Evolutionary conservation across 2,113 vertebrate genomes (phyloP).

Genomic region (Dicrurus megarhynchus): DNA sequence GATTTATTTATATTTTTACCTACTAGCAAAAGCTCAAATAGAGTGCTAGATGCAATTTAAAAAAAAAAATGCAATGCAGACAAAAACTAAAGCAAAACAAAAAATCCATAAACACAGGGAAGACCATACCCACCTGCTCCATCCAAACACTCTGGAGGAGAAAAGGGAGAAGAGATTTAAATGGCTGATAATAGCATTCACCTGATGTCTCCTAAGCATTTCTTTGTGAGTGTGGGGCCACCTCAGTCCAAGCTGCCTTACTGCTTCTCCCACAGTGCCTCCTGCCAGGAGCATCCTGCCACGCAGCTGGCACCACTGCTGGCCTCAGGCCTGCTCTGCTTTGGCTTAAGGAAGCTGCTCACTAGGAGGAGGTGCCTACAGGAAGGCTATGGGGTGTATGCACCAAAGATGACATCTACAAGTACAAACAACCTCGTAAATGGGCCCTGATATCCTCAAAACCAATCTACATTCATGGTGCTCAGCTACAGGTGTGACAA

Average conservation of each 20-base stretch:
- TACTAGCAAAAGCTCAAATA: constrained; percentile 11
- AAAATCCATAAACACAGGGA: background rate
- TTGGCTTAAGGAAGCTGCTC: background rate
- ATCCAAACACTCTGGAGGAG: background rate
- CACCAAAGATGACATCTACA: background rate
- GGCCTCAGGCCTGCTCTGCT: background rate
- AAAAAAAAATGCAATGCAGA: background rate
- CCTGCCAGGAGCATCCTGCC: background rate
- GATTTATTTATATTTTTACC: constrained; percentile 58
- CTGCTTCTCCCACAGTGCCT: background rate
- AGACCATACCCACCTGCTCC: background rate
- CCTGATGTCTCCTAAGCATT: background rate
- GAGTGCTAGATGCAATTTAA: background rate
- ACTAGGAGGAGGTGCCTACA: background rate
- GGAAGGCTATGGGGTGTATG: background rate
- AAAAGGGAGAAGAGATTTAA: background rate
- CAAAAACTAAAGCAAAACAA: background rate
- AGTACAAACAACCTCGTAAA: background rate
- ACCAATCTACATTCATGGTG: background rate
- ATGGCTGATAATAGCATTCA: background rate
- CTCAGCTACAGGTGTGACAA: background rate
- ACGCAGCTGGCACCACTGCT: background rate
- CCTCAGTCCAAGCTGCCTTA: background rate
- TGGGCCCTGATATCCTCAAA: background rate
- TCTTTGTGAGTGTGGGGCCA: background rate